Conservation (phyloP, 2,888 invertebrate species). For the Drosophila infuscata region DNA sequence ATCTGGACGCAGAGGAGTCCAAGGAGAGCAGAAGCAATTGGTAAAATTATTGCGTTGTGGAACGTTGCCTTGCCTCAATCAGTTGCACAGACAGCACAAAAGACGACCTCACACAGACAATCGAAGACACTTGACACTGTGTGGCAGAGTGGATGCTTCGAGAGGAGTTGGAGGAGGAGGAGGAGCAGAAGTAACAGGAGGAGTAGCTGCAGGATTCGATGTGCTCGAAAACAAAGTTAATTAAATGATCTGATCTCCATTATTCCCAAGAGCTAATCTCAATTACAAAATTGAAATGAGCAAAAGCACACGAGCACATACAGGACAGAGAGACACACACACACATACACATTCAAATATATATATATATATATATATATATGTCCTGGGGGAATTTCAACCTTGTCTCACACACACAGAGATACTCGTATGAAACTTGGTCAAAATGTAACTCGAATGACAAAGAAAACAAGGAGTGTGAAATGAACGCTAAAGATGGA, state of each 20-base stretch:
- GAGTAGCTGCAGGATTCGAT: constrained; percentile 48
- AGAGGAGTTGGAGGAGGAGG: neutral
- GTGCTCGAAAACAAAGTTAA: constrained; percentile 82
- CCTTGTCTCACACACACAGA: constrained; percentile 25
- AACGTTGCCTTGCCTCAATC: constrained; percentile 69
- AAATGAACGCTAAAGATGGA: constrained; percentile 66
- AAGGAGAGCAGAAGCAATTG: constrained; percentile 9
- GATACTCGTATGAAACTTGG: constrained; percentile 52
- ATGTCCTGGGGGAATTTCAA: constrained; percentile 26
- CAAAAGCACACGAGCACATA: constrained; percentile 48
- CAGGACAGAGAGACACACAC: constrained; percentile 23
- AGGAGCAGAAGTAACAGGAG: constrained; percentile 3
- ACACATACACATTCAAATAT: neutral
- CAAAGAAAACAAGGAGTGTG: constrained; percentile 78
- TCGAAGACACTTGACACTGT: constrained; percentile 58
- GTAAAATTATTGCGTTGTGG: constrained; percentile 69
- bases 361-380: neutral
- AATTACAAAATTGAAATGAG: constrained; percentile 83
- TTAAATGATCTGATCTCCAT: constrained; percentile 84
- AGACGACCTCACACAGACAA: constrained; percentile 44
- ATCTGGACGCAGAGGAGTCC: constrained; percentile 13
- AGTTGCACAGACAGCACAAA: constrained; percentile 48
- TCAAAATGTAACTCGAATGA: constrained; percentile 76
- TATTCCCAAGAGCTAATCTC: constrained; percentile 82
- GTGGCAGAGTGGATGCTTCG: constrained; percentile 20